These are phyloP conservation scores for Thymallus thymallus DNA, from an alignment of 2,113 vertebrate genomes.

Conservation along the genomic window DNA sequence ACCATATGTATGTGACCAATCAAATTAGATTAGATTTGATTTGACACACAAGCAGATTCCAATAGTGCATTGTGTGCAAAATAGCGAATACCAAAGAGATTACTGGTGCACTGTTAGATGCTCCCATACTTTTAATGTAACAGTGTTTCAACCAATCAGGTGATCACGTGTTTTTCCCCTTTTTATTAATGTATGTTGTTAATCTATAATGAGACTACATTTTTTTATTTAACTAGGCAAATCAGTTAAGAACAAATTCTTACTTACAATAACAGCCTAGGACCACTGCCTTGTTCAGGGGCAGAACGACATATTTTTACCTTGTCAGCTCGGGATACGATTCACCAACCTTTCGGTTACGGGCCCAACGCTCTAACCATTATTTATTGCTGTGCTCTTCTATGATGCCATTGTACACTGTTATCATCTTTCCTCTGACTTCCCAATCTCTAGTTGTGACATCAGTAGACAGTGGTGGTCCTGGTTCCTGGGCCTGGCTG, in stretches of 20 bases:
- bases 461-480: background rate
- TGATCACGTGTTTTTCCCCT: background rate
- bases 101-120: background rate
- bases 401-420: slow-evolving; percentile 10
- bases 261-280: too few species aligned
- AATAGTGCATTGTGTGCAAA: background rate
- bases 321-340: too few species aligned
- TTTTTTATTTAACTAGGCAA: too few species aligned
- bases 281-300: too few species aligned
- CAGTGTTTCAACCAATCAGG: background rate
- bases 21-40: too few species aligned
- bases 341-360: too few species aligned
- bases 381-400: slow-evolving; percentile 8
- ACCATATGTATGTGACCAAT: too few species aligned
- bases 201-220: slow-evolving; percentile 5
- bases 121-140: background rate
- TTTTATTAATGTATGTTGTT: background rate
- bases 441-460: background rate
- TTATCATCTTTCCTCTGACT: slow-evolving; percentile 5
- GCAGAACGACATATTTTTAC: too few species aligned
- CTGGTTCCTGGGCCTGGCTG: background rate
- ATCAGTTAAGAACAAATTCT: too few species aligned
- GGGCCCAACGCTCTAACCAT: too few species aligned
- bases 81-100: background rate
- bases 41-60: background rate